Conservation (phyloP, 2,113 vertebrate genomes). For the Muntiacus muntjak region DNA sequence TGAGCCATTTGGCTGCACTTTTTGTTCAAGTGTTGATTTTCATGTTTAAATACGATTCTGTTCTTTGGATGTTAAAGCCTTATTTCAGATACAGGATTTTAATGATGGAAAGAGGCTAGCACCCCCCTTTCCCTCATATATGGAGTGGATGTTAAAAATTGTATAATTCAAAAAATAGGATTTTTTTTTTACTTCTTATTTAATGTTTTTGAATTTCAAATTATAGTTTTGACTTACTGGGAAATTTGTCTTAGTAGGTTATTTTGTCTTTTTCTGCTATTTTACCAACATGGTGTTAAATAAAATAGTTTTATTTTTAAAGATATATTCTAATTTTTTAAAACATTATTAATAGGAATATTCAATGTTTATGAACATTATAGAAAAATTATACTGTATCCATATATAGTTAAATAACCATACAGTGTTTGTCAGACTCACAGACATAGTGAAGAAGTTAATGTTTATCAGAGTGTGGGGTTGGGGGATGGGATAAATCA, state of each 20-base stretch:
- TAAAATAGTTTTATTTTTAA: neutral
- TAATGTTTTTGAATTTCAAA: neutral
- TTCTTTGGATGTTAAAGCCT: neutral
- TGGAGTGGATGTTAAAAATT: neutral
- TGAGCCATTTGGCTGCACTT: neutral
- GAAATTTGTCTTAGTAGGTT: neutral
- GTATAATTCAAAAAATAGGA: neutral
- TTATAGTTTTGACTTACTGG: neutral
- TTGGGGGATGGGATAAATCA: neutral
- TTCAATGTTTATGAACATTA: neutral
- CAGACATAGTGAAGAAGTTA: neutral
- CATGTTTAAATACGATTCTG: neutral
- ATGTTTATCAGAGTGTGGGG: neutral
- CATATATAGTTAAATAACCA: neutral
- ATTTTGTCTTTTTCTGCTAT: neutral
- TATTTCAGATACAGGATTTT: constrained; percentile 5
- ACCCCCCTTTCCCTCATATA: neutral
- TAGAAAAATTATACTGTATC: neutral
- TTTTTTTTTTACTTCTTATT: neutral
- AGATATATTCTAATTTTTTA: neutral
- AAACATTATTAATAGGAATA: neutral
- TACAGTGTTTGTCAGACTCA: neutral
- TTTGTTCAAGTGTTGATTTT: neutral
- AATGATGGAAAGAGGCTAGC: neutral
- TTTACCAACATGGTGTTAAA: neutral